A percentile compares a stretch with the other conserved stretches of the same genome.
Evolutionary conservation across 2,113 vertebrate genomes (phyloP).

Genomic region (Lophura nycthemera): DNA sequence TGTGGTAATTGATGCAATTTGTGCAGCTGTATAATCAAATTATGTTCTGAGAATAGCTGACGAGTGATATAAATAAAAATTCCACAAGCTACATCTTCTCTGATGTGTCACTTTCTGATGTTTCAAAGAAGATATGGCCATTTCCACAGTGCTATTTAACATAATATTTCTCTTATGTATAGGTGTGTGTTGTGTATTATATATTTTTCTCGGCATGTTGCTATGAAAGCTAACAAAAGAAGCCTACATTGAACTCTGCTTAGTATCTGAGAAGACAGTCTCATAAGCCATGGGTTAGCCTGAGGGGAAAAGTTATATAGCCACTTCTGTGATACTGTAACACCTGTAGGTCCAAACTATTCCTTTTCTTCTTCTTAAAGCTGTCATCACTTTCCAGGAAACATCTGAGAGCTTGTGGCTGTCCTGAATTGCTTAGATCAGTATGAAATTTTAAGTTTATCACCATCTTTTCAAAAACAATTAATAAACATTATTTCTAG

Average conservation of each 20-base stretch:
- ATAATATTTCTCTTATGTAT: neutral
- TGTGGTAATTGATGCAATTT: neutral
- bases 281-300: neutral
- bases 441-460: neutral
- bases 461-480: neutral
- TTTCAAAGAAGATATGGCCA: neutral
- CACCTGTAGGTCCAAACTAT: neutral
- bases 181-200: too few relatives aligned
- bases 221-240: neutral
- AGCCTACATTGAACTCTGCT: neutral
- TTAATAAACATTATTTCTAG: neutral
- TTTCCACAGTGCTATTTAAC: neutral
- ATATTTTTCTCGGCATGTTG: neutral
- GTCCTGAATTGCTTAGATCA: neutral
- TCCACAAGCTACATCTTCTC: neutral
- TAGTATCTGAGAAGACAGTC: neutral
- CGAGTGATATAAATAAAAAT: neutral
- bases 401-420: neutral
- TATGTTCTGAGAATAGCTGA: neutral
- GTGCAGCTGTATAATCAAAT: neutral
- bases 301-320: neutral
- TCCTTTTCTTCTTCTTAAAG: neutral
- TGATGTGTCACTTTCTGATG: neutral
- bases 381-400: neutral
- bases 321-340: neutral